Percentiles rank a stretch among this genome's conserved stretches.
These are phyloP conservation scores for Percopsis transmontana DNA, from an alignment of 2,113 vertebrate species.

Conservation along the genomic window DNA sequence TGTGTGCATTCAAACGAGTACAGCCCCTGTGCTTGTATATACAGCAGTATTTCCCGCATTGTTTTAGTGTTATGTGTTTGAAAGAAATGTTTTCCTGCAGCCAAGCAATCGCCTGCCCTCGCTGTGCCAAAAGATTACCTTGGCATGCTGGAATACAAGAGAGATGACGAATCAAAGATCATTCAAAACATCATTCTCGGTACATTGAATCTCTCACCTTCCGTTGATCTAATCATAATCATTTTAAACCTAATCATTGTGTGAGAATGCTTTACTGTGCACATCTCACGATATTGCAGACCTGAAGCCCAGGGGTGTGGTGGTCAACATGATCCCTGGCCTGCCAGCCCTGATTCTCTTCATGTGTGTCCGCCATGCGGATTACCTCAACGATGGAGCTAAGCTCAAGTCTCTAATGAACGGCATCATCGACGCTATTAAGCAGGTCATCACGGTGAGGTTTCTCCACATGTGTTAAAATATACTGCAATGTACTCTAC, in stretches of 20 bases:
- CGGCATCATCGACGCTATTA: conserved; percentile 82
- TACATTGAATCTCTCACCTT: conserved; percentile 58
- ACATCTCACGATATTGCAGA: conserved; percentile 70
- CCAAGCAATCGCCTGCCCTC: conserved; percentile 64
- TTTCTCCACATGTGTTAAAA: neutral
- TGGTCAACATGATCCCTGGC: conserved; percentile 90
- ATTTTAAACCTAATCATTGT: too few species aligned
- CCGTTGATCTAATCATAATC: neutral
- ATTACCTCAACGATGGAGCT: conserved; percentile 86
- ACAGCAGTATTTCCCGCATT: conserved; percentile 1
- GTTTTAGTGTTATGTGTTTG: neutral
- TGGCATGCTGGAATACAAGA: conserved; percentile 93
- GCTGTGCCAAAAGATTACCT: conserved; percentile 82
- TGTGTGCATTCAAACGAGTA: neutral
- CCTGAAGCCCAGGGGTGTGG: conserved; percentile 91
- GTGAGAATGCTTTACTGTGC: too few species aligned
- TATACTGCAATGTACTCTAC: neutral
- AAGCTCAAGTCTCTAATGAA: conserved; percentile 94
- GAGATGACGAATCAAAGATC: conserved; percentile 86
- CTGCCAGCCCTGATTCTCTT: conserved; percentile 91
- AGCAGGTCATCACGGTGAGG: conserved; percentile 87
- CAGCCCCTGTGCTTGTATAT: too few species aligned
- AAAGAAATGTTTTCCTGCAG: conserved; percentile 63
- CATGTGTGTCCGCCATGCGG: conserved; percentile 93
- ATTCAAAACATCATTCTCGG: conserved; percentile 89